Base-by-base conservation (phyloP, 2,797 vertebrate species). In the Aphelocoma californica region DNA sequence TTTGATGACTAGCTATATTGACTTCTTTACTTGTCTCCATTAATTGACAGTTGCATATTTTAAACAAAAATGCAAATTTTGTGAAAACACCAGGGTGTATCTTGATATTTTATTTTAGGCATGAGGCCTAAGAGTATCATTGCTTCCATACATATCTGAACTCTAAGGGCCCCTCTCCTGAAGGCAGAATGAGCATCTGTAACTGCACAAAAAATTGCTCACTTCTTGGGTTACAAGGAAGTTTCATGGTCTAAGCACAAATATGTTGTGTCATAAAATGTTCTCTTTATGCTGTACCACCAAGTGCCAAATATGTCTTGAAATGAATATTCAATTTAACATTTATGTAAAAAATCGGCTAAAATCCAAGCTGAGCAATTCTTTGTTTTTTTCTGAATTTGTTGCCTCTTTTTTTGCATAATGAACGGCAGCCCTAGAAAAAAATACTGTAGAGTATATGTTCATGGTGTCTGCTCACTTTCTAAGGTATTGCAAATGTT, bases 401-500 rank as follows among this genome's bases (percentile, higher is more conserved):
- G 17, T 42, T 91, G 71, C 28, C 34, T 64, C 3, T 1, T 74
- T 92, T 88, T 77, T 84, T 88, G 24, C 29, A 32, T 40, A 67
- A 91, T 29, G n/a, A 93, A 85, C 0, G 0, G 56, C 38, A 72
- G 38, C 5, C 11, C 51, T 86, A 89, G 53, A 7, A 80, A 89
- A 89, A 97, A 77, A n/a, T 38, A 50, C 19, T 47, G 25, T 71
- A 62, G 32, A 36, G 25, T 66, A 75, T 65, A 87, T 71, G 9
- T 83, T 74, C 60, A 58, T 85, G 38, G 44, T 69, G 15, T 70
- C 44, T 81, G 31, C 50, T 81, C 53, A 62, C 47, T 74, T 32
- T 86, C 31, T 71, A 65, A 91, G 79, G 61, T 87, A 92, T 83
- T 74, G 65, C 61, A 90, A 96, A 82, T 48, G 50, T 64, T 93